Percentiles rank a stretch among this genome's conserved stretches.
These are phyloP conservation scores for Tipula unca DNA, from an alignment of 2,888 invertebrate species.

Conservation along the genomic window DNA sequence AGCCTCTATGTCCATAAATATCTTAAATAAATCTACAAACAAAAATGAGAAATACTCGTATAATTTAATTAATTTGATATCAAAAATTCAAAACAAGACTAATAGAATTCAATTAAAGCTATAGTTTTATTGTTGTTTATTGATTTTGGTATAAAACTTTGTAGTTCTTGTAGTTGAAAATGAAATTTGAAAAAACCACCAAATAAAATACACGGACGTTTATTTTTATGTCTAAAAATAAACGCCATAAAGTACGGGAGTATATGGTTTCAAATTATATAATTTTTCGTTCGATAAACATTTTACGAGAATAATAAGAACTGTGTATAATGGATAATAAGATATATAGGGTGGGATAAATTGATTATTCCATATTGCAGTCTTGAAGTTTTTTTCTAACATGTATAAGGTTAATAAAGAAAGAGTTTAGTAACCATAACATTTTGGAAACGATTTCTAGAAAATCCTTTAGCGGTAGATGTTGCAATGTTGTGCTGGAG, in stretches of 20 bases:
- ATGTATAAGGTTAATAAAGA: too few species aligned
- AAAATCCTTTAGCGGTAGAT: too few species aligned
- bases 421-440: too few species aligned
- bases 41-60: neutral
- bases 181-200: neutral
- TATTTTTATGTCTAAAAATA: neutral
- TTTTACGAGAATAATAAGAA: neutral
- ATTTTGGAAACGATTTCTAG: too few species aligned
- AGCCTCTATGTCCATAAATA: neutral
- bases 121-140: neutral
- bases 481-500: too few species aligned
- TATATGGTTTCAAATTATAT: neutral
- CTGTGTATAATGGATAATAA: too few species aligned
- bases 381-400: neutral
- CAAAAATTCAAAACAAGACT: neutral
- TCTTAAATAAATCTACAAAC: neutral
- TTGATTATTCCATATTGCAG: neutral
- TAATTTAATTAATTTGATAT: neutral
- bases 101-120: neutral
- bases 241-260: neutral
- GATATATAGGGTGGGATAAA: neutral
- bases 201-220: neutral
- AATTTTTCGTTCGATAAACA: neutral
- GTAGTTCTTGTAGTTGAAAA: neutral
- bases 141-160: neutral